phyloP scores from a whole-genome alignment of 1,140 invertebrate genomes.

The Psilanteris sp. region DNA sequence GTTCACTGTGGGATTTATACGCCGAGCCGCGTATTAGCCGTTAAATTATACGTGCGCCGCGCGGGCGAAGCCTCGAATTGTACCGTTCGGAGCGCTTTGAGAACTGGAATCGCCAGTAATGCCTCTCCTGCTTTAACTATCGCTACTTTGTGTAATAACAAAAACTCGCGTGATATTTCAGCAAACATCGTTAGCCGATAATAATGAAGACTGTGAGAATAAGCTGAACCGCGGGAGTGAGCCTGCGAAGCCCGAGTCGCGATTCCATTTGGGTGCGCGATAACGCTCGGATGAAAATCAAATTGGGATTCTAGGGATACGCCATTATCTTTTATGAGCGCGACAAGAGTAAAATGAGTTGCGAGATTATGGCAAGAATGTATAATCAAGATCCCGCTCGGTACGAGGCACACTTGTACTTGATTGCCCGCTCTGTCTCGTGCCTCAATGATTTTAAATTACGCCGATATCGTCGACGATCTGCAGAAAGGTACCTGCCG shows the following conservation, averaged over 20 bases:
- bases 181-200: slow-evolving; percentile 44
- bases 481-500: slow-evolving; percentile 67
- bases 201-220: slow-evolving; percentile 53
- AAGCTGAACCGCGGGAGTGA: slow-evolving; percentile 12
- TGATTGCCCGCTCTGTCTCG: slow-evolving; percentile 71
- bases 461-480: slow-evolving; percentile 70
- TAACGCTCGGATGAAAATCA: slow-evolving; percentile 27
- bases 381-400: slow-evolving; percentile 73
- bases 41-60: slow-evolving; percentile 53
- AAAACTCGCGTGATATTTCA: slow-evolving; percentile 41
- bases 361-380: slow-evolving; percentile 63
- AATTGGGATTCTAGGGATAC: slow-evolving; percentile 20
- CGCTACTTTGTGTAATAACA: slow-evolving; percentile 53
- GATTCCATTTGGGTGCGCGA: too few species aligned
- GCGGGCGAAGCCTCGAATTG: slow-evolving; percentile 57
- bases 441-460: slow-evolving; percentile 71
- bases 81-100: slow-evolving; percentile 53
- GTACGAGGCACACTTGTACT: slow-evolving; percentile 69
- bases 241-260: too few species aligned
- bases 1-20: slow-evolving; percentile 60
- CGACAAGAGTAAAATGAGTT: slow-evolving; percentile 47
- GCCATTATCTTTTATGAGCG: slow-evolving; percentile 47
- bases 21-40: slow-evolving; percentile 55
- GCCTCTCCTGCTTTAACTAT: slow-evolving; percentile 34
- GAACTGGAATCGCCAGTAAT: slow-evolving; percentile 56